Conservation (phyloP, 2,888 invertebrate species). For the Brachynemurus nebulosus region DNA sequence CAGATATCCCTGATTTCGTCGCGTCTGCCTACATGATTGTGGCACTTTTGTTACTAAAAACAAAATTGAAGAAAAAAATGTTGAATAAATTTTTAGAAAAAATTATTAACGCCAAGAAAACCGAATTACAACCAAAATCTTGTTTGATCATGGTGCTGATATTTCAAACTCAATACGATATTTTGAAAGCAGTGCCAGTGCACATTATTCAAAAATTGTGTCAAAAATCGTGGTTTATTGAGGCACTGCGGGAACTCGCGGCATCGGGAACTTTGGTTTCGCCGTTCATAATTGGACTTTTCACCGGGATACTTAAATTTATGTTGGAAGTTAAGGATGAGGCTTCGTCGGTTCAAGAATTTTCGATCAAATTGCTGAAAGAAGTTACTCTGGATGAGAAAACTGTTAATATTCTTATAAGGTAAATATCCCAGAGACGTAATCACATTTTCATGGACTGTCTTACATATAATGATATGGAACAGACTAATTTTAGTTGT, state of each 20-base stretch:
- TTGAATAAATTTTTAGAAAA: constrained; percentile 47
- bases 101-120: constrained; percentile 35
- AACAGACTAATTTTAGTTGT: too few species aligned
- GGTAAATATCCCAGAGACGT: too few species aligned
- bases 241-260: constrained; percentile 38
- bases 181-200: constrained; percentile 35
- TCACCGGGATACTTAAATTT: too few species aligned
- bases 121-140: constrained; percentile 45
- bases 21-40: constrained; percentile 61
- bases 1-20: constrained; percentile 52
- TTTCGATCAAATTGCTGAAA: too few species aligned
- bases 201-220: constrained; percentile 38
- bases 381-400: constrained; percentile 40
- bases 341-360: too few species aligned
- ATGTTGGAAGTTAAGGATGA: too few species aligned
- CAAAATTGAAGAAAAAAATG: constrained; percentile 39
- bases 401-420: constrained; percentile 40
- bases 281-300: constrained; percentile 41
- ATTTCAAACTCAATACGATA: constrained; percentile 47
- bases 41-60: constrained; percentile 52
- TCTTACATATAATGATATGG: too few species aligned
- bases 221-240: constrained; percentile 33
- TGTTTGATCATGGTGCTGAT: constrained; percentile 52
- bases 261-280: constrained; percentile 39
- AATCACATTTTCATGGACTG: too few species aligned